A percentile compares a stretch with the other conserved stretches of the same genome.
Conservation (phyloP, 2,888 invertebrate genomes). For the Polydesmus complanatus region DNA sequence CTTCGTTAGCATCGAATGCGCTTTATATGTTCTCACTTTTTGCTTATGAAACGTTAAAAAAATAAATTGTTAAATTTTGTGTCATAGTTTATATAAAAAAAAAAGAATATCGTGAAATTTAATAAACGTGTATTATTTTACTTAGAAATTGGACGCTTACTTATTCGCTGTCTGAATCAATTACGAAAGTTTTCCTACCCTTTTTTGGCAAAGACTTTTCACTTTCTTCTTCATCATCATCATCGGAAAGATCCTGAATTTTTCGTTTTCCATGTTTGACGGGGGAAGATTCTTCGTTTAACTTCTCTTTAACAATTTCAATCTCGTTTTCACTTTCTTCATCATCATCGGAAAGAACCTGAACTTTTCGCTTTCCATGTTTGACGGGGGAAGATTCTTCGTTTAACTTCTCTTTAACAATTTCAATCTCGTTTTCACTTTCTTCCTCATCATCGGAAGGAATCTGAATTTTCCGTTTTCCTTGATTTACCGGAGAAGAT, state of each 20-base stretch:
- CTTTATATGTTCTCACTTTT: too few relatives aligned
- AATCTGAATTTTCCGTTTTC: neutral
- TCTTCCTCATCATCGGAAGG: neutral
- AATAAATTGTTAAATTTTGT: too few relatives aligned
- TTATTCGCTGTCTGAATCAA: conserved; percentile 10
- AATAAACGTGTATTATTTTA: too few relatives aligned
- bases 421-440: too few relatives aligned
- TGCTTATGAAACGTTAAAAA: too few relatives aligned
- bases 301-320: neutral
- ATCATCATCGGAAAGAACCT: neutral
- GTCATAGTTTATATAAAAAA: too few relatives aligned
- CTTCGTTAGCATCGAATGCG: too few relatives aligned
- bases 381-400: neutral
- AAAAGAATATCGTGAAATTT: too few relatives aligned
- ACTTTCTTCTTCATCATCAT: conserved; percentile 5
- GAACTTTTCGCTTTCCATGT: neutral
- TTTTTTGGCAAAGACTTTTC: neutral
- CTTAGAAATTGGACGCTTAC: too few relatives aligned
- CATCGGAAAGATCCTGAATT: too few relatives aligned
- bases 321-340: too few relatives aligned
- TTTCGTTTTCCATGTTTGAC: conserved; percentile 4
- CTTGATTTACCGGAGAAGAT: neutral
- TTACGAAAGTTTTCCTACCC: conserved; percentile 3
- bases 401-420: too few relatives aligned
- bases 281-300: neutral